Conservation (phyloP, 2,888 invertebrate species). For the Sarcophaga rosellei region DNA sequence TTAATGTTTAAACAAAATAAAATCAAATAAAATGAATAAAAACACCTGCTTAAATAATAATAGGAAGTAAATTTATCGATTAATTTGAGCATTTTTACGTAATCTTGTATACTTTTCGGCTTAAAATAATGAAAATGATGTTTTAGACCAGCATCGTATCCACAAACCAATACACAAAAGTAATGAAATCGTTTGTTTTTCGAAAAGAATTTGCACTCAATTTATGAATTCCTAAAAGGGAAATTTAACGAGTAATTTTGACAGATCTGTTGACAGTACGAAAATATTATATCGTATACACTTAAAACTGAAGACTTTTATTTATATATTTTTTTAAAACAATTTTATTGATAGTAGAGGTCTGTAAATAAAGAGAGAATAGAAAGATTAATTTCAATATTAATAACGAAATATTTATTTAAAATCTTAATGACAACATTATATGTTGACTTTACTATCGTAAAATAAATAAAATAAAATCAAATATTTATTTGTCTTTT, state of each 20-base stretch:
- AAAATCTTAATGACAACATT: too few relatives aligned
- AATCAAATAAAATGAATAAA: not conserved
- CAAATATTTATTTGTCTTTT: too few relatives aligned
- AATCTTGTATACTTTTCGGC: slow-evolving; percentile 70
- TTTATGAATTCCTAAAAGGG: slow-evolving; percentile 12
- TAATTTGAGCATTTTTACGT: not conserved
- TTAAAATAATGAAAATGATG: not conserved
- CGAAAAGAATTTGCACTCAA: slow-evolving; percentile 10
- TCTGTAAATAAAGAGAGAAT: slow-evolving; percentile 45
- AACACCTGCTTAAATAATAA: slow-evolving; percentile 36
- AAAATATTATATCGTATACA: slow-evolving; percentile 12
- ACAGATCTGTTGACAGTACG: not conserved
- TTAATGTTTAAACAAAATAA: slow-evolving; percentile 6
- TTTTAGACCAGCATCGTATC: slow-evolving; percentile 7
- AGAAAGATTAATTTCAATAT: not conserved
- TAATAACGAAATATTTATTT: not conserved
- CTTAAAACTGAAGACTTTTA: slow-evolving; percentile 28
- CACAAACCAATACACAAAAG: slow-evolving; percentile 38
- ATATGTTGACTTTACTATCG: too few relatives aligned
- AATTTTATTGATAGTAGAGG: slow-evolving; percentile 56
- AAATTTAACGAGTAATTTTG: slow-evolving; percentile 11
- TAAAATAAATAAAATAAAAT: too few relatives aligned
- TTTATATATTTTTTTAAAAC: not conserved
- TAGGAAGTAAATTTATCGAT: not conserved
- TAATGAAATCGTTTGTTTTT: slow-evolving; percentile 12